Base-by-base conservation (phyloP, 1,140 invertebrate species). In the Harlomillsia oculata region DNA sequence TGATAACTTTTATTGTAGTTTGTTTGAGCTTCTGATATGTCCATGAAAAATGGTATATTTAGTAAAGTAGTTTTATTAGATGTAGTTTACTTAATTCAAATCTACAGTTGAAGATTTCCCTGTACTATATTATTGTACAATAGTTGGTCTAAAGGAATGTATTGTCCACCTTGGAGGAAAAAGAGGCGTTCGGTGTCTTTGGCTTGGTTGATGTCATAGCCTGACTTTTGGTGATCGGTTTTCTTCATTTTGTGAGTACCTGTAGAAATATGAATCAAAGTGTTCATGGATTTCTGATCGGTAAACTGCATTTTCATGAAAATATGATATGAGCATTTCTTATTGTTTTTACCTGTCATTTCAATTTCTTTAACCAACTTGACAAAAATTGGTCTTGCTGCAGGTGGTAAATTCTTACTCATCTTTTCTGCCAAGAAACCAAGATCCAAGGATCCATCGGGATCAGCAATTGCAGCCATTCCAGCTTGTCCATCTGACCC, bases 231-330 rank as follows among this genome's bases (percentile, higher is more conserved):
- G 20, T 96, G 78, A 64, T 91, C 83, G 11, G 83, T 75, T 71
- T 97, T 97, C 71, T 90, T 89, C 62, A 96, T 71, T 72, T 97
- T 97, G 69, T 87, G 96, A 3, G 93, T 96, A 26, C 89, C 81
- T 83, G 67, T 32, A 71, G 64, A 56, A 26, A 20, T 16, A 21
- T 48, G 25, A 20, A 37, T 14, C 36, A 34, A 25, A 52, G 29
- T 20, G n/a, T 29, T 21, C 9, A 53, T 28, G 4, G 13, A 30
- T 14, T 25, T 11, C 5, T 53, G 5, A 20, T 11, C 9, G 25
- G 9, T 43, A 9, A 28, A 21, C 16, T 21, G 5, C 20, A 14
- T 11, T 8, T 52, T 16, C 5, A 8, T 39, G 4, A 23, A 39
- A 4, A 40, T 52, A n/a, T 25, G 4, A 5, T 39, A 40, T 16